These are phyloP conservation scores for Malurus elegans DNA, from an alignment of 2,113 vertebrate genomes.

Conservation along the genomic window DNA sequence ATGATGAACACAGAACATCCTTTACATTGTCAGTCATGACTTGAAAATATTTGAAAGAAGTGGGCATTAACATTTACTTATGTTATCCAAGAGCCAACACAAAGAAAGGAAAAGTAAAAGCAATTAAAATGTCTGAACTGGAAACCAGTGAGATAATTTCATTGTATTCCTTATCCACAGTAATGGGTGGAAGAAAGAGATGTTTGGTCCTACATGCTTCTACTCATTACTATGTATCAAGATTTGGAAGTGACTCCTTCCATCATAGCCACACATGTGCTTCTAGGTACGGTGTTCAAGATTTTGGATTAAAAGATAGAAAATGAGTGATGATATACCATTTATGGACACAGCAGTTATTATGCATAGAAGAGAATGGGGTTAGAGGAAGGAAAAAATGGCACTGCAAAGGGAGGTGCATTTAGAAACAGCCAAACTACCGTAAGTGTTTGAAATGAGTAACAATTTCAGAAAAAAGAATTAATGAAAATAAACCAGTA, in stretches of 20 bases:
- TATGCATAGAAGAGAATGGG: rapidly evolving
- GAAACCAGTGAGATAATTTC: neutral
- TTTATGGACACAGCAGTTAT: neutral
- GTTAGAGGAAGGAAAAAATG: neutral
- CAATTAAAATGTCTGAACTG: neutral
- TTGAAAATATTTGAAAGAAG: neutral
- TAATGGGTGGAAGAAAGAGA: neutral
- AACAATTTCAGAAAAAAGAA: neutral
- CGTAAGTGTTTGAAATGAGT: neutral
- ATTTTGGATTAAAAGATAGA: neutral
- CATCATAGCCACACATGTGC: neutral
- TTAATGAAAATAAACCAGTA: neutral
- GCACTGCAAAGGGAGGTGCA: neutral
- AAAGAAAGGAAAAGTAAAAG: neutral
- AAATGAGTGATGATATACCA: neutral
- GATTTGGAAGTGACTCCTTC: neutral
- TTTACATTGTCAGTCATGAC: neutral
- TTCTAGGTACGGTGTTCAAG: neutral
- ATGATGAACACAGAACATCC: neutral
- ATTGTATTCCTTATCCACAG: neutral
- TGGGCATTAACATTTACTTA: neutral
- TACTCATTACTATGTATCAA: neutral
- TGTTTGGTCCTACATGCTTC: neutral
- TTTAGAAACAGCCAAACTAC: neutral
- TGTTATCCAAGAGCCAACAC: neutral